A percentile compares a stretch with the other conserved stretches of the same genome.
Conservation (phyloP, 2,113 vertebrate genomes). For the Bubo scandiacus region DNA sequence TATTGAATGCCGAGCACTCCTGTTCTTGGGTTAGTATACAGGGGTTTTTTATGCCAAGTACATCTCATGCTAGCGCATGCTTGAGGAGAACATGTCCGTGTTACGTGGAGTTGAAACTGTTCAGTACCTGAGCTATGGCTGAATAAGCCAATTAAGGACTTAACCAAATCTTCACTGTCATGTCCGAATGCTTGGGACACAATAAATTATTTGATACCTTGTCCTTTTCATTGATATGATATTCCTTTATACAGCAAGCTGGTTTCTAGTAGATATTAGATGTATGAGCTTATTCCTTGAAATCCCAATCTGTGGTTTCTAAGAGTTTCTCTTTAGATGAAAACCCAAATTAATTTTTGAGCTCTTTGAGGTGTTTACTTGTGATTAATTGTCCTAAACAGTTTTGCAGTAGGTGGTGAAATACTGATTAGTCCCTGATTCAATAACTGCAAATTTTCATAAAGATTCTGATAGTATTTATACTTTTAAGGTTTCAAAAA, state of each 20-base stretch:
- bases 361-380: neutral
- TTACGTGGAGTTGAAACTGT: neutral
- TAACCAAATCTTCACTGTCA: neutral
- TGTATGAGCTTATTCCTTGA: neutral
- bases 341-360: neutral
- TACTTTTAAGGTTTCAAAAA: neutral
- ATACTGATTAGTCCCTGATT: neutral
- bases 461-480: neutral
- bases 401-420: neutral
- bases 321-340: neutral
- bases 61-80: neutral
- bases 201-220: neutral
- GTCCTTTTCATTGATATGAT: neutral
- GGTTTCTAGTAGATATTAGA: neutral
- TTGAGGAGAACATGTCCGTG: neutral
- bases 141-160: neutral
- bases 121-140: neutral
- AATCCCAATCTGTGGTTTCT: neutral
- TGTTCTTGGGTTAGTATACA: neutral
- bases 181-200: neutral
- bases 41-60: neutral
- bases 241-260: neutral
- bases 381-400: neutral
- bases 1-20: neutral
- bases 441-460: neutral